phyloP scores from a whole-genome alignment of 2,113 vertebrate species.

The Syngnathus scovelli region DNA sequence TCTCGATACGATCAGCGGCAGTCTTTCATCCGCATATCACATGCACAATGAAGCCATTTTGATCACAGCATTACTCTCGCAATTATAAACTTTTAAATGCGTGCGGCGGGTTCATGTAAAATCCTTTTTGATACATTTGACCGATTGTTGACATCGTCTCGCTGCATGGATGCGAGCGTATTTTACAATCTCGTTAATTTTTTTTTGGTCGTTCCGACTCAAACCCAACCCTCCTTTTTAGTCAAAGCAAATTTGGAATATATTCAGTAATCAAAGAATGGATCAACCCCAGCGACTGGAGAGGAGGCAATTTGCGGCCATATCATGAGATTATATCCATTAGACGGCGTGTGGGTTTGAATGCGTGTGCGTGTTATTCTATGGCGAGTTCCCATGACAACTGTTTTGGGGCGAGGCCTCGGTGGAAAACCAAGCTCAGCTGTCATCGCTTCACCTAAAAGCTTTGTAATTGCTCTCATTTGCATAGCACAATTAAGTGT shows the following conservation, averaged over 20 bases:
- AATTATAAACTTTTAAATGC: constrained; percentile 4
- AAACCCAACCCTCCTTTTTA: constrained; percentile 28
- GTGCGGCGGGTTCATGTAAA: background rate
- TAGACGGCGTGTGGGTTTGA: constrained; percentile 65
- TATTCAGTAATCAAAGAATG: constrained; percentile 54
- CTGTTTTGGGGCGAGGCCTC: constrained; percentile 92
- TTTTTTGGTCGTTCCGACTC: background rate
- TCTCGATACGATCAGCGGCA: background rate
- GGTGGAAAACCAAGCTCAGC: constrained; percentile 96
- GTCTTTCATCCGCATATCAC: constrained; percentile 16
- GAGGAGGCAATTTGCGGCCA: constrained; percentile 52
- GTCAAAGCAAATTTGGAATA: constrained; percentile 53
- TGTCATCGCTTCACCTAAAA: constrained; percentile 99
- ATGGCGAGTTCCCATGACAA: constrained; percentile 94
- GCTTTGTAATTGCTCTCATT: constrained; percentile 99
- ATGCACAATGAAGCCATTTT: constrained; percentile 30
- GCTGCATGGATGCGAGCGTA: constrained; percentile 9
- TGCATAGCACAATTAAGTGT: constrained; percentile 99
- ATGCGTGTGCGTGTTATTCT: constrained; percentile 61
- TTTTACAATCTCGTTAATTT: constrained; percentile 46
- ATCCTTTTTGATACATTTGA: constrained; percentile 30
- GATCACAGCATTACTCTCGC: constrained; percentile 12
- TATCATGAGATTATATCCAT: constrained; percentile 64
- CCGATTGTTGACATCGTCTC: constrained; percentile 34
- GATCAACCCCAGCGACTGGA: constrained; percentile 31